Evolutionary conservation across 2,888 invertebrate species (phyloP).

Genomic region (Chaetoderma sp.): DNA sequence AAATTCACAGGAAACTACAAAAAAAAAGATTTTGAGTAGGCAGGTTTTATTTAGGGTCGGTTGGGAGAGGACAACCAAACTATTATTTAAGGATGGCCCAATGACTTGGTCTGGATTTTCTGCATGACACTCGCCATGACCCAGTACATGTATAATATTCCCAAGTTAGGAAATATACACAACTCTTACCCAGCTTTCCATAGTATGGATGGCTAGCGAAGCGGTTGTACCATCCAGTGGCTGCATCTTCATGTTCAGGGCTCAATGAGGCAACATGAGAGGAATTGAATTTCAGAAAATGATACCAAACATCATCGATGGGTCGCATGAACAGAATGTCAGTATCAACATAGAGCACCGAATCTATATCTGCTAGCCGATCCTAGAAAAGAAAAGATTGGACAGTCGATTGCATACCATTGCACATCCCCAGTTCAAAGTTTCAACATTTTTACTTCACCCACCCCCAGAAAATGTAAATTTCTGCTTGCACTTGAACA

Average conservation of each 20-base stretch:
- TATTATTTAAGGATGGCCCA: too few relatives aligned
- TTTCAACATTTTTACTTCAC: background rate
- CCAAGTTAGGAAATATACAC: too few relatives aligned
- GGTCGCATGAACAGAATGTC: constrained; percentile 90
- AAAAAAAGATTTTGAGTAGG: too few relatives aligned
- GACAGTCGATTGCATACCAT: too few relatives aligned
- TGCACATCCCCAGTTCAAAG: background rate
- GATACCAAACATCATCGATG: constrained; percentile 84
- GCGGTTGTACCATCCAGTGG: constrained; percentile 94
- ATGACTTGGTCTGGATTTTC: too few relatives aligned
- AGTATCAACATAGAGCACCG: constrained; percentile 91
- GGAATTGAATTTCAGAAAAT: constrained; percentile 84
- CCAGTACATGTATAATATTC: too few relatives aligned
- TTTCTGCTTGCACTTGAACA: too few relatives aligned
- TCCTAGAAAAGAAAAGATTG: constrained; percentile 75
- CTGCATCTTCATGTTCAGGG: constrained; percentile 90
- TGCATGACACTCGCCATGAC: too few relatives aligned
- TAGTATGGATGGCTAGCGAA: constrained; percentile 96
- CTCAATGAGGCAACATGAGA: constrained; percentile 89
- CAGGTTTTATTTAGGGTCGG: too few relatives aligned
- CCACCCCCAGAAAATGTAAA: background rate
- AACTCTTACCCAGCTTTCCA: constrained; percentile 82
- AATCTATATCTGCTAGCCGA: constrained; percentile 82
- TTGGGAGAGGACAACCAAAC: too few relatives aligned
- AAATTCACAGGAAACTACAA: too few relatives aligned